Evolutionary conservation across 2,888 invertebrate species (phyloP).

Genomic region (Epinotia ramella): DNA sequence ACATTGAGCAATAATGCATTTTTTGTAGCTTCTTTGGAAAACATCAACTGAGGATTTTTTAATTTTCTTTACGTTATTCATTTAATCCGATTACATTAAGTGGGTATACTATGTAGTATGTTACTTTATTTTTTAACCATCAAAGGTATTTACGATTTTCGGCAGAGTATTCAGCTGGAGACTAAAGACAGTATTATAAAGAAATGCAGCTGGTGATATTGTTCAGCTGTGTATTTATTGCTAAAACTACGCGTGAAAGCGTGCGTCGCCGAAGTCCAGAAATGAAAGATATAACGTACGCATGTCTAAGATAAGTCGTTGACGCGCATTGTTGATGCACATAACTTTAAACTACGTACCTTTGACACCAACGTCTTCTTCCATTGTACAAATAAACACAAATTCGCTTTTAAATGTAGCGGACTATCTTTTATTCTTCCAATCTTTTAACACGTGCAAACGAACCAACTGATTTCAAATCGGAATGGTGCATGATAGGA

Average conservation of each 20-base stretch:
- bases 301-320: slow-evolving; percentile 21
- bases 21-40: not conserved
- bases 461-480: slow-evolving; percentile 62
- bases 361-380: slow-evolving; percentile 69
- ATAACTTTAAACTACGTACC: slow-evolving; percentile 58
- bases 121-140: slow-evolving; percentile 4
- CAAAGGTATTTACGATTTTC: slow-evolving; percentile 17
- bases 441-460: slow-evolving; percentile 68
- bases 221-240: slow-evolving; percentile 1
- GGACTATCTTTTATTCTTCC: slow-evolving; percentile 52
- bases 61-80: not conserved
- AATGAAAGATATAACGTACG: slow-evolving; percentile 20
- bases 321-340: not conserved
- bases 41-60: not conserved
- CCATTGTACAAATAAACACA: slow-evolving; percentile 61
- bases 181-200: not conserved
- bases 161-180: not conserved
- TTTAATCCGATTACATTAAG: not conserved
- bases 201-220: not conserved
- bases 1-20: not conserved
- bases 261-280: slow-evolving; percentile 33
- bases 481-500: slow-evolving; percentile 56
- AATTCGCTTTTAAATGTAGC: slow-evolving; percentile 47
- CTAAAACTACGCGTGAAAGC: slow-evolving; percentile 26
- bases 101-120: not conserved